Evolutionary conservation across 2,888 invertebrate species (phyloP), one percentile per base, ranked within the genome.

Genomic region (Ochropleura leucogaster): DNA sequence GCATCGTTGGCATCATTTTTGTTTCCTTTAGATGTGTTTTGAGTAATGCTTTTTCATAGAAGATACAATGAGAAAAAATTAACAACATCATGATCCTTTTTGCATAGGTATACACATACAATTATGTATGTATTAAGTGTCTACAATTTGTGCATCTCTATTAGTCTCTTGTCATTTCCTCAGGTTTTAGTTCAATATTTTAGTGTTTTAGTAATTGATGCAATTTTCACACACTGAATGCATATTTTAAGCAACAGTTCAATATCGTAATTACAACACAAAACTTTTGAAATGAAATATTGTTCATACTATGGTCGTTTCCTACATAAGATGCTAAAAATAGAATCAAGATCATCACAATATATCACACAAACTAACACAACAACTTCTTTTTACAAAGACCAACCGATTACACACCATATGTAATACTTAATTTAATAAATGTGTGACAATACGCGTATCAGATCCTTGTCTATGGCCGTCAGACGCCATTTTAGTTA

Each of bases 391-490:
- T 51, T 51, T 62, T 51, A 51, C 12, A 42, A 60, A 67, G 62
- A 66, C 63, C 46, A 65, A 69, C 12, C 18, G 59, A 72, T 83
- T 42, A 62, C n/a, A 49, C 65, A 69, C 30, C 7, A n/a, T 30
- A 16, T 14, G 20, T 42, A 55, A 42, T 47, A 53, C 14, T 42
- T 55, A 20, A 16, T 44, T 67, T 69, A 62, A 62, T 68, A 66
- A 66, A 74, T 77, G 73, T 71, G 67, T 70, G 75, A 79, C 76
- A 71, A 77, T 63, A 64, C 66, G 57, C 68, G 40, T 65, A 73
- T 76, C 55, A 72, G 72, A 72, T 84, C 67, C 20, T 75, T 74
- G 85, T 82, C 73, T 83, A 74, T 74, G 74, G 60, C 40, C 68
- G 65, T 74, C 75, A 72, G 70, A 74, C 64, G 72, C 77, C 77